phyloP scores from a whole-genome alignment of 2,797 vertebrate genomes.

The Alosa sapidissima region DNA sequence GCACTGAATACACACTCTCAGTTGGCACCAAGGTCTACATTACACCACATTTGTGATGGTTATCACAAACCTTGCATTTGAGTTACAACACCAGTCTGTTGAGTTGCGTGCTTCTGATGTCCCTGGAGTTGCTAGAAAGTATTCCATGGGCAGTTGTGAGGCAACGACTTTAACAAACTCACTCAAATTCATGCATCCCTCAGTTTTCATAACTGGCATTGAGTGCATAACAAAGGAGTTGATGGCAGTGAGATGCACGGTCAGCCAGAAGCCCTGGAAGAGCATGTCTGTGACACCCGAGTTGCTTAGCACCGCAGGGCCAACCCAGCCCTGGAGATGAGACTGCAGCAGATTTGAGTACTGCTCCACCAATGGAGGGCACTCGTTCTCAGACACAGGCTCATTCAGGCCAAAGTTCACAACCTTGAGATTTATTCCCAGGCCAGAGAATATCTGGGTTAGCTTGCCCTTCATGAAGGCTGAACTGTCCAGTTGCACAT shows the following conservation, averaged over 20 bases:
- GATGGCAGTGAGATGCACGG: constrained; percentile 65
- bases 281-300: constrained; percentile 56
- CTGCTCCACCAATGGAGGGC: constrained; percentile 31
- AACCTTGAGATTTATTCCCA: constrained; percentile 56
- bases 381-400: not conserved
- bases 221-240: constrained; percentile 69
- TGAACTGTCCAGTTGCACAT: constrained; percentile 63
- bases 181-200: constrained; percentile 44
- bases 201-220: constrained; percentile 55
- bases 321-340: constrained; percentile 67
- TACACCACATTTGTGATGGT: not conserved
- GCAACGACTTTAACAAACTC: constrained; percentile 64
- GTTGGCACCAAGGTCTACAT: not conserved
- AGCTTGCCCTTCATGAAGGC: constrained; percentile 57
- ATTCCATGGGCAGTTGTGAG: constrained; percentile 58
- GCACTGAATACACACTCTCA: not conserved
- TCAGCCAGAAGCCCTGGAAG: constrained; percentile 65
- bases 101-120: constrained; percentile 55
- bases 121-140: constrained; percentile 47
- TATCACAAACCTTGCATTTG: constrained; percentile 12
- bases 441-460: constrained; percentile 50
- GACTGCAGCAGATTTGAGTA: constrained; percentile 27
- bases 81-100: constrained; percentile 40
- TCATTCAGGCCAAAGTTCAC: constrained; percentile 26
- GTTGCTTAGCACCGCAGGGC: constrained; percentile 59